These are phyloP conservation scores for Chaetodon trifascialis DNA, from an alignment of 2,113 vertebrate species.

Conservation along the genomic window DNA sequence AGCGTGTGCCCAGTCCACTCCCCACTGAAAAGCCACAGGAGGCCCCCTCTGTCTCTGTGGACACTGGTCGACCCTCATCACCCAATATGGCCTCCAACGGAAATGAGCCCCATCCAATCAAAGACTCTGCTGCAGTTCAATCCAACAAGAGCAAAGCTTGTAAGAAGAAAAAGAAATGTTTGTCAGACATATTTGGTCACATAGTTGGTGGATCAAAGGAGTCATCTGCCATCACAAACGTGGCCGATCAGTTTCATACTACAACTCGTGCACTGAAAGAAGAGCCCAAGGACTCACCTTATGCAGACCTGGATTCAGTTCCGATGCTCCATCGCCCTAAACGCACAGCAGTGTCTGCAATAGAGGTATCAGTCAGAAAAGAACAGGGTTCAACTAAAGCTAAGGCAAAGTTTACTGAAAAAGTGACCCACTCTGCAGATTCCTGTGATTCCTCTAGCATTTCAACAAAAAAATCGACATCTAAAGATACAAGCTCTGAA, in stretches of 20 bases:
- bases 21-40: constrained; percentile 55
- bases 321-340: constrained; percentile 82
- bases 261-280: constrained; percentile 64
- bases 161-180: constrained; percentile 79
- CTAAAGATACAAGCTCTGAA: constrained; percentile 42
- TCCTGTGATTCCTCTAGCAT: constrained; percentile 9
- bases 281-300: constrained; percentile 77
- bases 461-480: constrained; percentile 28
- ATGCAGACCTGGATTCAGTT: constrained; percentile 81
- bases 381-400: constrained; percentile 37
- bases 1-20: constrained; percentile 50
- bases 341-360: constrained; percentile 61
- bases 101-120: constrained; percentile 48
- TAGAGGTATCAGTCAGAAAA: constrained; percentile 20
- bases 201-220: constrained; percentile 72
- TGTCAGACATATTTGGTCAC: constrained; percentile 77
- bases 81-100: constrained; percentile 54
- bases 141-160: constrained; percentile 66
- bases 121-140: constrained; percentile 55
- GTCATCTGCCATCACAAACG: constrained; percentile 19
- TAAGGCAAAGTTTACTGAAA: constrained; percentile 50
- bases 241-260: constrained; percentile 37
- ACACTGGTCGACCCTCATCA: constrained; percentile 20
- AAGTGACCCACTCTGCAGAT: constrained; percentile 10
- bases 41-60: constrained; percentile 41